Conservation (phyloP, 92 coral and sea anemone species). For the Porites lobata region DNA sequence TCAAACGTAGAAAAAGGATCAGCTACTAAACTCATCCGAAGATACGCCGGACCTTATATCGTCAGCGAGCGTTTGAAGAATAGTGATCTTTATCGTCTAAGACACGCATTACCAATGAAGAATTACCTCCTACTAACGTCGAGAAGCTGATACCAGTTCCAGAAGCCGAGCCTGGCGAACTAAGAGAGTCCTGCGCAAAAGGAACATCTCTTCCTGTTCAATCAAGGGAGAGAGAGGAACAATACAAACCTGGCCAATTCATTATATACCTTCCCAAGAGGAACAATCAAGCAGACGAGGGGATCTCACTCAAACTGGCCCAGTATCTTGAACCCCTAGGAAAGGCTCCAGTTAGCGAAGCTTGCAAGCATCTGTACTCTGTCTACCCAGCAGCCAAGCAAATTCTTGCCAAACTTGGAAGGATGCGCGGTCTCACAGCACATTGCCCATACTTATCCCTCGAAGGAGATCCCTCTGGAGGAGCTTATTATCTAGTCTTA, state of each 20-base stretch:
- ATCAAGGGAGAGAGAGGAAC: not conserved
- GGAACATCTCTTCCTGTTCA: not conserved
- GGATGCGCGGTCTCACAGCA: slow-evolving; percentile 22
- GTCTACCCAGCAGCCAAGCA: slow-evolving; percentile 3
- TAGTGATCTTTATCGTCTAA: slow-evolving; percentile 34
- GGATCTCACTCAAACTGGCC: slow-evolving; percentile 25
- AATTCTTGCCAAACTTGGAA: slow-evolving; percentile 9
- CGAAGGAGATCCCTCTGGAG: slow-evolving; percentile 13
- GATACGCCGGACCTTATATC: slow-evolving; percentile 27
- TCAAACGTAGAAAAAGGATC: slow-evolving; percentile 25
- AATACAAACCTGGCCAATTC: not conserved
- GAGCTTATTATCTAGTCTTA: slow-evolving; percentile 22
- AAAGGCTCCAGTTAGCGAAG: slow-evolving; percentile 21
- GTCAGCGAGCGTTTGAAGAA: slow-evolving; percentile 29
- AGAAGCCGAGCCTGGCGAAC: slow-evolving; percentile 36
- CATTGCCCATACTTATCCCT: not conserved
- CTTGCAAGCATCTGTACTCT: slow-evolving; percentile 35
- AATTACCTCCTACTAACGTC: slow-evolving; percentile 32
- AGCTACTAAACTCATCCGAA: slow-evolving; percentile 38
- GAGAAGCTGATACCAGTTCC: slow-evolving; percentile 44
- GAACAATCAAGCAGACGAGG: slow-evolving; percentile 14
- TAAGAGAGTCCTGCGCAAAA: slow-evolving; percentile 1
- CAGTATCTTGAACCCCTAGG: not conserved
- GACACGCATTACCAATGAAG: slow-evolving; percentile 13
- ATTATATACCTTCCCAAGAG: not conserved